phyloP scores from a whole-genome alignment of 1,140 invertebrate genomes.

The Lamellibrachia luymesi region DNA sequence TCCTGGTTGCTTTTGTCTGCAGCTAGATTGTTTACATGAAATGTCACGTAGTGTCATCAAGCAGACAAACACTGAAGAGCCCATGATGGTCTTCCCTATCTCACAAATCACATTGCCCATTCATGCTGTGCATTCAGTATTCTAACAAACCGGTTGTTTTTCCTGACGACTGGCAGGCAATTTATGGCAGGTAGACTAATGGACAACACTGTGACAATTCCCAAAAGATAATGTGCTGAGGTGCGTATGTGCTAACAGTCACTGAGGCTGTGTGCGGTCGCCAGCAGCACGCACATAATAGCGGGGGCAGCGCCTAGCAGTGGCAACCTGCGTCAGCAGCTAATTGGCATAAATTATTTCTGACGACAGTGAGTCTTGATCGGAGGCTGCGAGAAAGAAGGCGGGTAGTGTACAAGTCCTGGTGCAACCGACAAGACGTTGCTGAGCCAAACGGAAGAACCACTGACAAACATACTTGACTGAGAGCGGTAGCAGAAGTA shows the following conservation, averaged over 20 bases:
- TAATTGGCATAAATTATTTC: constrained; percentile 6
- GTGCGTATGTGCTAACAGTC: neutral
- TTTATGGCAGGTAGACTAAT: neutral
- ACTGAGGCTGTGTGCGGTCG: neutral
- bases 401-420: neutral
- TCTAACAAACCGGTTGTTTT: neutral
- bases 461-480: neutral
- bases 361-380: neutral
- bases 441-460: neutral
- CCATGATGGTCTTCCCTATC: neutral
- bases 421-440: neutral
- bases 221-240: neutral
- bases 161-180: neutral
- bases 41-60: neutral
- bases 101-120: neutral
- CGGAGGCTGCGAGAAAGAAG: neutral
- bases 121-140: neutral
- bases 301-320: neutral
- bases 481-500: neutral
- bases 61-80: neutral
- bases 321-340: neutral
- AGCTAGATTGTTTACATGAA: neutral
- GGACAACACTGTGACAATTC: too few species aligned
- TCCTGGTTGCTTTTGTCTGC: neutral
- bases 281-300: neutral